These are phyloP conservation scores for Hipposideros larvatus DNA, from an alignment of 2,797 vertebrate genomes.

Conservation along the genomic window DNA sequence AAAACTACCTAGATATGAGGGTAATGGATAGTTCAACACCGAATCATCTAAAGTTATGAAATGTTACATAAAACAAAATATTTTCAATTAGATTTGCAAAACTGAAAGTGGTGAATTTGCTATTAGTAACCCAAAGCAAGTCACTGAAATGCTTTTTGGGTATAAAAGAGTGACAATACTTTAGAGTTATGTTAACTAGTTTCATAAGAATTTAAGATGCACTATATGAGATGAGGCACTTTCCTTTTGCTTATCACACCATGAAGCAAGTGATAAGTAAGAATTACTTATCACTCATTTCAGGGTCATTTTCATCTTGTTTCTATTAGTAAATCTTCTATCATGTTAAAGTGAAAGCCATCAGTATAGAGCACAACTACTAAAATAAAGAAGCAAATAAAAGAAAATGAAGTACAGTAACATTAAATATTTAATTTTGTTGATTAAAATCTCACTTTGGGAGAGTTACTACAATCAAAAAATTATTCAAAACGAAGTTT, in stretches of 20 bases:
- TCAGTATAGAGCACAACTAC: not conserved
- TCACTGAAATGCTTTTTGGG: not conserved
- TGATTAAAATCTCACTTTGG: not conserved
- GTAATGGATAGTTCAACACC: not conserved
- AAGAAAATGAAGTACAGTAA: not conserved
- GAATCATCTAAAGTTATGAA: not conserved
- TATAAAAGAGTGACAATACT: not conserved
- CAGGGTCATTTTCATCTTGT: not conserved
- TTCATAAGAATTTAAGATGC: not conserved
- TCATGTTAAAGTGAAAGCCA: not conserved
- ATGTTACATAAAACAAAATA: not conserved
- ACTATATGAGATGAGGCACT: not conserved
- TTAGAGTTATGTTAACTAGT: not conserved
- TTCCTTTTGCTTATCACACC: not conserved
- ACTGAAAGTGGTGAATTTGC: not conserved
- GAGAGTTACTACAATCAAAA: not conserved
- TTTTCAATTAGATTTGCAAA: constrained; percentile 34
- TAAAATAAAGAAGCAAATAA: not conserved
- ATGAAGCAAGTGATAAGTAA: not conserved
- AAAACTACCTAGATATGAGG: not conserved
- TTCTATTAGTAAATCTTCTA: constrained; percentile 36
- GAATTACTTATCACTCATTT: not conserved
- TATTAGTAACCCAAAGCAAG: constrained; percentile 15
- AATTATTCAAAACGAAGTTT: not conserved
- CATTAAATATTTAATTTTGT: constrained; percentile 47